These are phyloP conservation scores for Thaumetopoea pityocampa DNA, from an alignment of 1,140 invertebrate genomes.

Conservation along the genomic window DNA sequence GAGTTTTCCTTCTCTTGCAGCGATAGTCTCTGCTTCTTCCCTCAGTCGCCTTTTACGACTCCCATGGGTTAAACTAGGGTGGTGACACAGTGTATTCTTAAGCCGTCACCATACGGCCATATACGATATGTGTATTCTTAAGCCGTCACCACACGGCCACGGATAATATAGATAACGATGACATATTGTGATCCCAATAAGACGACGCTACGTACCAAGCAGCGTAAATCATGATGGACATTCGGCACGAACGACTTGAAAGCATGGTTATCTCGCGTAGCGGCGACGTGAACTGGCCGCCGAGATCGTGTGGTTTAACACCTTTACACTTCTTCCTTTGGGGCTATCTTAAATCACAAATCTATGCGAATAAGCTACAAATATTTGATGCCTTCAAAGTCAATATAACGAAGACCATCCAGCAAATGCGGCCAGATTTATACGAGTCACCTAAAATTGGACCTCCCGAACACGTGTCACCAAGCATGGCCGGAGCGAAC, in stretches of 20 bases:
- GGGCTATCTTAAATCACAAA: background rate
- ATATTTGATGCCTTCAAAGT: background rate
- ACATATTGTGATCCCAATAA: slow-evolving; percentile 15
- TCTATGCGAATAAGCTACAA: slow-evolving; percentile 1
- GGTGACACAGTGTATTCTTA: too few relatives aligned
- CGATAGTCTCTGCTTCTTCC: too few relatives aligned
- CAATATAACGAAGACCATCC: background rate
- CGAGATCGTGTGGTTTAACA: slow-evolving; percentile 2
- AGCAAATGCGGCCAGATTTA: background rate
- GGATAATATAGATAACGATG: slow-evolving; percentile 5
- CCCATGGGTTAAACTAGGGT: too few relatives aligned
- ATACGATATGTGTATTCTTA: too few relatives aligned
- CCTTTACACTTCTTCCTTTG: background rate
- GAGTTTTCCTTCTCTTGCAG: too few relatives aligned
- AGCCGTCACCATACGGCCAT: too few relatives aligned
- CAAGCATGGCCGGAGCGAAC: background rate
- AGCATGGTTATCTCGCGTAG: slow-evolving; percentile 9
- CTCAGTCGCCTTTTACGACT: too few relatives aligned
- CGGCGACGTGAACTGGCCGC: slow-evolving; percentile 13
- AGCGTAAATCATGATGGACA: slow-evolving; percentile 8
- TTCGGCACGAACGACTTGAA: slow-evolving; percentile 14
- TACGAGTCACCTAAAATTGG: background rate
- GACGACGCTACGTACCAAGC: slow-evolving; percentile 17
- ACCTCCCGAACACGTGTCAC: background rate
- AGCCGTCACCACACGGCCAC: too few relatives aligned